phyloP scores from a whole-genome alignment of 2,797 vertebrate species.

The Decapterus maruadsi region DNA sequence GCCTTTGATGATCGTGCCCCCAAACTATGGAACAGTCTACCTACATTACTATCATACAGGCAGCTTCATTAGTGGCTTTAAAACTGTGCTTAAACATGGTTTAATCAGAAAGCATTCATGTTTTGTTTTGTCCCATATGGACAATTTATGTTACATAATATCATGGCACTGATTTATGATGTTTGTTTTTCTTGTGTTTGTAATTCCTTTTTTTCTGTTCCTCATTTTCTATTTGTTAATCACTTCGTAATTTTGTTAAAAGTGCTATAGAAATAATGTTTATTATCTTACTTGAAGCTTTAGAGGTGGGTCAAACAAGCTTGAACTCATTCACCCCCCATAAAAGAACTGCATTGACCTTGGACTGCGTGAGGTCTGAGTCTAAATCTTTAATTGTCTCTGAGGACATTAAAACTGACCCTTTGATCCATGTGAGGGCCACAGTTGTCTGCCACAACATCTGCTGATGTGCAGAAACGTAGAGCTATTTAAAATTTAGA shows the following conservation, averaged over 20 bases:
- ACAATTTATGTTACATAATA: background rate
- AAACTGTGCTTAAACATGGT: too few relatives aligned
- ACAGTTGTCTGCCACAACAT: background rate
- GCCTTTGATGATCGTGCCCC: too few relatives aligned
- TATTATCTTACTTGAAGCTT: background rate
- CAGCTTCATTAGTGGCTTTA: background rate
- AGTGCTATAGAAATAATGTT: too few relatives aligned
- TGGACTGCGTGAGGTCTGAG: background rate
- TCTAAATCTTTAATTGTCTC: conserved; percentile 11
- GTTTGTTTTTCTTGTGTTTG: background rate
- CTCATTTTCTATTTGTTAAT: background rate
- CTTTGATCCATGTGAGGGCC: background rate
- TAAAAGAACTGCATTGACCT: conserved; percentile 9
- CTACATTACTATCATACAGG: background rate
- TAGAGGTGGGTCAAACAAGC: background rate
- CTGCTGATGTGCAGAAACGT: background rate
- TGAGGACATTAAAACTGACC: background rate
- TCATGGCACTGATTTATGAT: too few relatives aligned
- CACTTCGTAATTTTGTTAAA: background rate
- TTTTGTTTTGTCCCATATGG: background rate
- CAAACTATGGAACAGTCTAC: too few relatives aligned
- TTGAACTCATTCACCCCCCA: background rate
- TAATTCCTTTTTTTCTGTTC: background rate
- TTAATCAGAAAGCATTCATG: background rate
- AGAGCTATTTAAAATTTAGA: background rate